phyloP scores from a whole-genome alignment of 2,113 vertebrate species.

The Podiceps cristatus region DNA sequence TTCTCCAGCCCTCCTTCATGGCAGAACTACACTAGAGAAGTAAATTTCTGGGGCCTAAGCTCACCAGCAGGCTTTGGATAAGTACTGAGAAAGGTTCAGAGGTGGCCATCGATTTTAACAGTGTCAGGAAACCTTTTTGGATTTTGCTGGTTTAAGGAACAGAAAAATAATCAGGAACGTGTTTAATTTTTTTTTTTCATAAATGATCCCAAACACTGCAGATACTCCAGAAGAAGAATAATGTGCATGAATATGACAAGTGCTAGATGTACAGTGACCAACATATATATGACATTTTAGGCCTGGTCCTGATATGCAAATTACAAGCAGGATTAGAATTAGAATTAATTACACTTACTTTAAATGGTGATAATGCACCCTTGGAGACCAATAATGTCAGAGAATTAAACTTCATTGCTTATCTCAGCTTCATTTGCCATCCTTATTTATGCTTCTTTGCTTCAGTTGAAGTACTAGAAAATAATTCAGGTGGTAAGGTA shows the following conservation, averaged over 20 bases:
- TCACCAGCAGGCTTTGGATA: not conserved
- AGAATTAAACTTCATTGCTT: not conserved
- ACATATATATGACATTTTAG: not conserved
- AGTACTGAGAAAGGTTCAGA: not conserved
- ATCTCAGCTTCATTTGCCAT: not conserved
- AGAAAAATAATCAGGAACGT: not conserved
- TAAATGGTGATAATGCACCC: not conserved
- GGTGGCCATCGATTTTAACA: not conserved
- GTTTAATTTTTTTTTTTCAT: not conserved
- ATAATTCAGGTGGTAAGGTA: not conserved
- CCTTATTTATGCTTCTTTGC: not conserved
- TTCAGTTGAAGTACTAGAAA: not conserved
- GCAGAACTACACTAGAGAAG: not conserved
- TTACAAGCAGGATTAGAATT: not conserved
- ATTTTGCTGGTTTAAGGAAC: not conserved
- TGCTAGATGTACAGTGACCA: not conserved
- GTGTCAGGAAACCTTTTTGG: not conserved
- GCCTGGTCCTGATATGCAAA: not conserved
- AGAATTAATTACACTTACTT: slow-evolving; percentile 9
- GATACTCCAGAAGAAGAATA: not conserved
- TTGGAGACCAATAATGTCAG: not conserved
- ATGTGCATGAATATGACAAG: not conserved
- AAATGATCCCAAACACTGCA: not conserved
- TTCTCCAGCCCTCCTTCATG: not conserved
- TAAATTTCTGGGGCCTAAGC: not conserved